These are phyloP conservation scores for Drosophila differens DNA, from an alignment of 2,888 invertebrate genomes.

Conservation along the genomic window DNA sequence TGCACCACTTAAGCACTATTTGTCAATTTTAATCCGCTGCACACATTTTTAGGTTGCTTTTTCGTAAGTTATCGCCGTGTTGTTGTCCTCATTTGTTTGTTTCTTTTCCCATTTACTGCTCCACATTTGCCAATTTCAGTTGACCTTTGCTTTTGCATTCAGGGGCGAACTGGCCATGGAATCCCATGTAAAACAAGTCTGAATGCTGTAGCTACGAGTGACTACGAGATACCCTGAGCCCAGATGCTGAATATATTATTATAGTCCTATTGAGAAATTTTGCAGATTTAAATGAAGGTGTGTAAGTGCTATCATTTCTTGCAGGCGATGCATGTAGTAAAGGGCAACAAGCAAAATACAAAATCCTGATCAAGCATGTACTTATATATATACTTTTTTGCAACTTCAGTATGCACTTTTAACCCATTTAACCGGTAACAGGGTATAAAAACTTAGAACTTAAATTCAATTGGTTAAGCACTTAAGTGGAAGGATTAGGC, in stretches of 20 bases:
- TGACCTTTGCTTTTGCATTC: constrained; percentile 28
- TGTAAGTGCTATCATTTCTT: neutral
- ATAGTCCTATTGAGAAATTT: neutral
- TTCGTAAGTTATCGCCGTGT: constrained; percentile 15
- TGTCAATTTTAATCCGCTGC: constrained; percentile 37
- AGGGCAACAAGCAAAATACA: neutral
- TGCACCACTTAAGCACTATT: constrained; percentile 53
- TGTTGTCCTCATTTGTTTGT: constrained; percentile 28
- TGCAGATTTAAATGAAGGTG: neutral
- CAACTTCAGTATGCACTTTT: neutral
- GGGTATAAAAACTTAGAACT: neutral
- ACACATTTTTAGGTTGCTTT: constrained; percentile 27
- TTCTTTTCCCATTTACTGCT: constrained; percentile 22
- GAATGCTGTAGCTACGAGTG: neutral
- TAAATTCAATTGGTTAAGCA: neutral
- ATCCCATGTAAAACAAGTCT: neutral
- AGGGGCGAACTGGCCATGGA: constrained; percentile 7
- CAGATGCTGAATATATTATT: neutral
- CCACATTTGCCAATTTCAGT: constrained; percentile 20
- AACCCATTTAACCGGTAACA: neutral
- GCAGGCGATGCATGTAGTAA: no score
- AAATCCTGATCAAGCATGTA: neutral
- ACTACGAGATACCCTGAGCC: neutral
- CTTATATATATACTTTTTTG: neutral
- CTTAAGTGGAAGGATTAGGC: neutral